Evolutionary conservation across 2,888 invertebrate genomes (phyloP).

Genomic region (Phasia obesa): DNA sequence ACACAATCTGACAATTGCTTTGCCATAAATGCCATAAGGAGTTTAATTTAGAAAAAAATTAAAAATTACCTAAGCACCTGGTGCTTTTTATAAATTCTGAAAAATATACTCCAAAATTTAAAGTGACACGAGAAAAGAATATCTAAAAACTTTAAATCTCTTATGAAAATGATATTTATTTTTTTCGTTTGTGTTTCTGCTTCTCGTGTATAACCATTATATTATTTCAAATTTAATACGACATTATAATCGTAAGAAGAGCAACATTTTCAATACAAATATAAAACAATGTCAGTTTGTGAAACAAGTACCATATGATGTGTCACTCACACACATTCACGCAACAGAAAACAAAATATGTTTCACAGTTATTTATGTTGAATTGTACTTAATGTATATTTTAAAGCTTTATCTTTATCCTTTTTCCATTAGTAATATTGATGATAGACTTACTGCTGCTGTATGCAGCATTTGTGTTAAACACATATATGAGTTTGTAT

Average conservation of each 20-base stretch:
- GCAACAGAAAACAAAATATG: background rate
- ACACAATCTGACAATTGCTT: background rate
- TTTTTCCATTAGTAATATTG: constrained; percentile 71
- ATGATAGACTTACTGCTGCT: constrained; percentile 49
- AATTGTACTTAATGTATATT: constrained; percentile 28
- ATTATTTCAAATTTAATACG: constrained; percentile 47
- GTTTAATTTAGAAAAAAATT: no score
- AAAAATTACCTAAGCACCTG: no score
- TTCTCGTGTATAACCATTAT: constrained; percentile 19
- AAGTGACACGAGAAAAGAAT: no score
- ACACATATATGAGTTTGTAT: background rate
- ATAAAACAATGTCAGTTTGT: constrained; percentile 38
- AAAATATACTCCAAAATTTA: no score
- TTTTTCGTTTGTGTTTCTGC: background rate
- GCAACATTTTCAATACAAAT: constrained; percentile 32
- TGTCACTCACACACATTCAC: background rate
- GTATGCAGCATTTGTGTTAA: background rate
- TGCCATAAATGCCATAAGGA: no score
- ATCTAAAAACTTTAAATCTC: constrained; percentile 10
- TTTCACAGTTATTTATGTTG: background rate
- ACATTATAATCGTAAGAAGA: constrained; percentile 20
- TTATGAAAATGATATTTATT: constrained; percentile 43
- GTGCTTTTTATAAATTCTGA: no score
- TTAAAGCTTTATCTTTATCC: constrained; percentile 70
- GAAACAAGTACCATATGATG: constrained; percentile 33